Conservation (phyloP, 2,113 vertebrate species). For the Mobula hypostoma region DNA sequence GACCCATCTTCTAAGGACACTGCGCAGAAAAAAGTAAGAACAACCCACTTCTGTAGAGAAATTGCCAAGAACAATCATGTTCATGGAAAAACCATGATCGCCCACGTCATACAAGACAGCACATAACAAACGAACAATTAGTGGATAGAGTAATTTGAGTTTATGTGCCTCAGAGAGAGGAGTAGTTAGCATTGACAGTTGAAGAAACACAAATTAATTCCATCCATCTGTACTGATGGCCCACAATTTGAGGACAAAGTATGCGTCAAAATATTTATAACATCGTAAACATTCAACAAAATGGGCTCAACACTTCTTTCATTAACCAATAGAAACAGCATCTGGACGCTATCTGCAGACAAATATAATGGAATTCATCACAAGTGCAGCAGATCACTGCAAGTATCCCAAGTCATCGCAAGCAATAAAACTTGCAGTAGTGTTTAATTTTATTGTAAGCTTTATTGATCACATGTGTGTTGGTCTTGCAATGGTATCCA, state of each 20-base stretch:
- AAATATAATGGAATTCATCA: neutral
- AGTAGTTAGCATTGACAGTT: neutral
- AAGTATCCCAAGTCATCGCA: neutral
- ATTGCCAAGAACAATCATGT: too few relatives aligned
- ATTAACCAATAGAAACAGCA: neutral
- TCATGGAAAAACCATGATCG: too few relatives aligned
- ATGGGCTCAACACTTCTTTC: neutral
- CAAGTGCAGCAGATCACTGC: neutral
- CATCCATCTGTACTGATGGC: neutral
- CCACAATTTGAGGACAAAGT: neutral
- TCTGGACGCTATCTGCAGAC: neutral
- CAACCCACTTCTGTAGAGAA: too few relatives aligned
- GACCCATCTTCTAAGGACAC: too few relatives aligned
- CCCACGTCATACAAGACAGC: too few relatives aligned
- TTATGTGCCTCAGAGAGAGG: neutral
- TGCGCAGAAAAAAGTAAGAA: too few relatives aligned
- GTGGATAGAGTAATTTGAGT: neutral
- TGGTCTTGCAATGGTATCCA: neutral
- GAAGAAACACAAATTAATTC: neutral
- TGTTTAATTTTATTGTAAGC: neutral
- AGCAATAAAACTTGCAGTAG: neutral
- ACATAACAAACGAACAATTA: too few relatives aligned
- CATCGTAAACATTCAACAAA: neutral
- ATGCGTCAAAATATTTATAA: neutral
- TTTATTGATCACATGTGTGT: neutral